Conservation (phyloP, 2,113 vertebrate genomes). For the Grammomys surdaster region DNA sequence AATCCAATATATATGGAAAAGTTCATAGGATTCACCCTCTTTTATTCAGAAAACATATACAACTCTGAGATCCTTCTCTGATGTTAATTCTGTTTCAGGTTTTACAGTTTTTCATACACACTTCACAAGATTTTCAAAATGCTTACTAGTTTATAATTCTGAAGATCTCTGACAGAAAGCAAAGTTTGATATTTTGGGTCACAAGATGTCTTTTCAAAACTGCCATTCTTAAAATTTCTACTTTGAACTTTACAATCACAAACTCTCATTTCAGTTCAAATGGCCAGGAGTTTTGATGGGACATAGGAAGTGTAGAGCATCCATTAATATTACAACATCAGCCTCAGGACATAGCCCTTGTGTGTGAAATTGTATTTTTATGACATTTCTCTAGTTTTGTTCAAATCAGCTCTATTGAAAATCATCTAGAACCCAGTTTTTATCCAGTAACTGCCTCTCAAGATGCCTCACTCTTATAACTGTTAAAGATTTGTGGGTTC, state of each 20-base stretch:
- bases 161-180: conserved; percentile 44
- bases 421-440: conserved; percentile 79
- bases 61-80: conserved; percentile 68
- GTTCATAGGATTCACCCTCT: conserved; percentile 70
- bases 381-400: conserved; percentile 77
- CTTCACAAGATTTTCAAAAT: conserved; percentile 74
- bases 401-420: conserved; percentile 80
- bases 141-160: conserved; percentile 74
- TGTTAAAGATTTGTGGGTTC: conserved; percentile 76
- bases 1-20: conserved; percentile 84
- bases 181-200: conserved; percentile 58
- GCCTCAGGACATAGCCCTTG: conserved; percentile 47
- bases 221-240: conserved; percentile 57
- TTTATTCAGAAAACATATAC: conserved; percentile 72
- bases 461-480: conserved; percentile 69
- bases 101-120: conserved; percentile 57
- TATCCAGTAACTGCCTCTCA: conserved; percentile 76
- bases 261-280: conserved; percentile 58
- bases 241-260: conserved; percentile 55
- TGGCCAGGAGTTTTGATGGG: conserved; percentile 64
- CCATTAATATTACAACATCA: conserved; percentile 75
- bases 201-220: conserved; percentile 64
- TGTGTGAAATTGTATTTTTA: conserved; percentile 81
- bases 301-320: conserved; percentile 8
- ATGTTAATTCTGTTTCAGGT: conserved; percentile 78